phyloP scores from a whole-genome alignment of 2,888 invertebrate species.

The Caenorhabditis drosophilae region DNA sequence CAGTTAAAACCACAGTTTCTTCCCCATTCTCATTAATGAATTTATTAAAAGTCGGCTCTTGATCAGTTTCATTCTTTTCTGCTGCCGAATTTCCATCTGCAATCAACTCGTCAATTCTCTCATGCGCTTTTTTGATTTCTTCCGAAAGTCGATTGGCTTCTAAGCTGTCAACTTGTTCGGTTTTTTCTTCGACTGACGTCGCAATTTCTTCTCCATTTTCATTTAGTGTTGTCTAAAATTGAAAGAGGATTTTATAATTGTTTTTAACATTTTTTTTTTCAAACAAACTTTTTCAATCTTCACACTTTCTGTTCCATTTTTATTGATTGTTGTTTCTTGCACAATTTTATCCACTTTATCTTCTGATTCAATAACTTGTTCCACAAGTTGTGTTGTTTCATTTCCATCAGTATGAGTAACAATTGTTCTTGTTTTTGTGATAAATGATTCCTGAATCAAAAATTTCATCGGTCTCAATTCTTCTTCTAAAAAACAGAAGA shows the following conservation, averaged over 20 bases:
- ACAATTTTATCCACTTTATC: slow-evolving; percentile 41
- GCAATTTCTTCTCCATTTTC: slow-evolving; percentile 38
- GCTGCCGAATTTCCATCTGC: neutral
- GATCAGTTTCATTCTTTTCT: neutral
- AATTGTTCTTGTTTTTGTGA: slow-evolving; percentile 44
- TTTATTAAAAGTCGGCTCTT: slow-evolving; percentile 28
- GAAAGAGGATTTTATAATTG: neutral
- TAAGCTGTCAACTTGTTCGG: slow-evolving; percentile 30
- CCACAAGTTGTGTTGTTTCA: slow-evolving; percentile 47
- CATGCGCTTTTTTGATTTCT: slow-evolving; percentile 36
- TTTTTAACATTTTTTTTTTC: neutral
- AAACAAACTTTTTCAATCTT: slow-evolving; percentile 33
- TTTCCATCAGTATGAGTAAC: slow-evolving; percentile 45
- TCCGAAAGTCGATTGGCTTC: slow-evolving; percentile 43
- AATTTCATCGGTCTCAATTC: no score
- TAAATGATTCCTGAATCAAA: slow-evolving; percentile 29
- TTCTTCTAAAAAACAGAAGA: neutral
- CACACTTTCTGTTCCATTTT: slow-evolving; percentile 40
- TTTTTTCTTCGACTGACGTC: slow-evolving; percentile 29
- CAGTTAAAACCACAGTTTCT: slow-evolving; percentile 37
- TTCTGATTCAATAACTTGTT: slow-evolving; percentile 43
- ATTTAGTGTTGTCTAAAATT: slow-evolving; percentile 37
- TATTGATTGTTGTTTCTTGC: slow-evolving; percentile 39
- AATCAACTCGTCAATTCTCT: slow-evolving; percentile 35
- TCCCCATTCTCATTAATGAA: slow-evolving; percentile 37